Base-by-base conservation (phyloP, 2,113 vertebrate genomes). In the Rhombomys opimus region DNA sequence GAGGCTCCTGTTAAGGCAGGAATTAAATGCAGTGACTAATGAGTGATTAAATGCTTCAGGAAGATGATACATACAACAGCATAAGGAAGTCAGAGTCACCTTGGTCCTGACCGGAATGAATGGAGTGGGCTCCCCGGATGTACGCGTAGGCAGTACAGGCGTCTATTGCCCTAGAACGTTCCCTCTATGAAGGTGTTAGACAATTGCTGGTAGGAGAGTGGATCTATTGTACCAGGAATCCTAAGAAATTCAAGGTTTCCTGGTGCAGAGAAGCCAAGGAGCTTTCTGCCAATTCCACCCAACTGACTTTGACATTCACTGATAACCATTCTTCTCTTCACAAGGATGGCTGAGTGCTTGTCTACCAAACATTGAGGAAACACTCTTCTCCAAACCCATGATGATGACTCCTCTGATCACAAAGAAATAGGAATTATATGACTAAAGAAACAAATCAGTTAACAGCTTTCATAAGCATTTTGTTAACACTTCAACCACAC, bases 11-110 rank as follows among this genome's bases (percentile, higher is more conserved):
- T 81, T 89, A 81, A 72, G 14, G 18, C 41, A 17, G 27, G 81
- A 54, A 87, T 95, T 84, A 87, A 92, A 89, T 75, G 17, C 41
- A n/a, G 15, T 77, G 86, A 54, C 61, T 85, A 96, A 95, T 38
- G 35, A 67, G n/a, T n/a, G 75, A 90, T 78, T 77, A 87, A 93
- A 87, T 22, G 41, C 92, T 94, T 93, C 77, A 90, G 72, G 23
- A 92, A 81, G 65, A 89, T 23, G 65, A 85, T 20, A 5, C 32
- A 67, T 95, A 95, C 22, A 6, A 77, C 89, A 35, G 85, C 46
- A 61, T 73, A n/a, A 94, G 80, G 63, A 82, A 91, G 73, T 94
- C 78, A 68, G 63, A 95, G 82, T 84, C 59, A 65, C 46, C 65
- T 87, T 54, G n/a, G 18, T 88, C 77, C 67, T 94, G n/a, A 93